These are phyloP conservation scores for Girardia tigrina DNA, from an alignment of 2,888 invertebrate genomes.

Conservation along the genomic window DNA sequence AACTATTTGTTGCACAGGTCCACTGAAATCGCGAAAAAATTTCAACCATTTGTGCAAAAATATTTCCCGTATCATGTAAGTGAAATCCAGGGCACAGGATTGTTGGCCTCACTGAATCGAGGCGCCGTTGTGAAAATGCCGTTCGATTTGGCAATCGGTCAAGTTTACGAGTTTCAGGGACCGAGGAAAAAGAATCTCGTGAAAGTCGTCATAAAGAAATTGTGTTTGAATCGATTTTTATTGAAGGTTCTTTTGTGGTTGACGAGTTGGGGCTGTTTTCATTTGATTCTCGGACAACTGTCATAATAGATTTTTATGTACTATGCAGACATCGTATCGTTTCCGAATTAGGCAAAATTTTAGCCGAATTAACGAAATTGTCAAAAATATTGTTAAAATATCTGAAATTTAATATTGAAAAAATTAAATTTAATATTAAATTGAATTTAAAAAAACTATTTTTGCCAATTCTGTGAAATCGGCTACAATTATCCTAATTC, in stretches of 20 bases:
- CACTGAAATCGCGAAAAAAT: not conserved
- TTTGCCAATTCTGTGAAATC: no score
- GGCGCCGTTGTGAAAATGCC: not conserved
- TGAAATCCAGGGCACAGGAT: not conserved
- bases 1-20: constrained; percentile 37
- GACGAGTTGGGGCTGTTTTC: no score
- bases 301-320: no score
- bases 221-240: not conserved
- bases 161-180: not conserved
- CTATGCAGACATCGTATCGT: no score
- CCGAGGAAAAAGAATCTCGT: not conserved
- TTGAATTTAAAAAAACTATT: no score
- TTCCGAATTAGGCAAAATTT: no score
- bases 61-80: constrained; percentile 13
- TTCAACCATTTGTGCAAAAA: not conserved
- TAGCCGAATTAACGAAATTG: no score
- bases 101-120: not conserved
- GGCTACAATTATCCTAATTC: no score
- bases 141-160: constrained; percentile 23
- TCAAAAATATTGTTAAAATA: no score
- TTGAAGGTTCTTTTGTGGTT: not conserved
- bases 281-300: no score
- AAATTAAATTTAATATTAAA: no score
- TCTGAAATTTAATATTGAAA: no score
- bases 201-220: constrained; percentile 6